Evolutionary conservation across 2,888 invertebrate genomes (phyloP), one percentile per base, ranked within the genome.

Genomic region (Harmothoe impar): DNA sequence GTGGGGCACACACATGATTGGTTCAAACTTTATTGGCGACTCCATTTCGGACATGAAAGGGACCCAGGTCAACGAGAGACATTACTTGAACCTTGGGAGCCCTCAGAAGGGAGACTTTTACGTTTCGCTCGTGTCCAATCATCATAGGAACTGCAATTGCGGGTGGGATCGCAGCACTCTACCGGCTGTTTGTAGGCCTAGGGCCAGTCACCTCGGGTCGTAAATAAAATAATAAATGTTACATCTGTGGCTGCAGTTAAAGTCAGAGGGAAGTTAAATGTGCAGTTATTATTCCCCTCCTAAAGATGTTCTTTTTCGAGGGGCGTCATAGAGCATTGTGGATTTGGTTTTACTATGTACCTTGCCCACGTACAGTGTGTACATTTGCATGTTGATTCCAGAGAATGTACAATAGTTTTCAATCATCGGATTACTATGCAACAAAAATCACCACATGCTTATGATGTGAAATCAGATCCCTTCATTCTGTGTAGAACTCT

Each of bases 11-110:
- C 62, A 62, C 72, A 72, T 72, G 72, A 72, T 72, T 72, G 72
- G 72, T 72, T 72, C 72, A 72, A 72, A 72, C 29, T 72, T 72
- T 72, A 72, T 72, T 72, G 72, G 72, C 72, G 72, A 72, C 29
- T 72, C 72, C 25, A 25, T 29, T 25, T 25, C 31, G 0, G 29
- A 72, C 72, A 72, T 72, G 72, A 72, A 72, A 72, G 72, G 7
- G 15, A 29, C 29, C 72, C 29, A 29, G 72, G 72, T 72, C 72
- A 72, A 29, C 29, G 72, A 15, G 72, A 15, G 72, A 23, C 72
- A 72, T n/a, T 72, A 29, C 72, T 29, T 43, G 72, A 25, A n/a
- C 72, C 31, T 29, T 29, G 31, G 29, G 15, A n/a, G 25, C 72
- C 29, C 72, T 20, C 72, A 72, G 31, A 72, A 25, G 15, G 72